Conservation (phyloP, 1,140 invertebrate genomes). For the Prorops nasuta region DNA sequence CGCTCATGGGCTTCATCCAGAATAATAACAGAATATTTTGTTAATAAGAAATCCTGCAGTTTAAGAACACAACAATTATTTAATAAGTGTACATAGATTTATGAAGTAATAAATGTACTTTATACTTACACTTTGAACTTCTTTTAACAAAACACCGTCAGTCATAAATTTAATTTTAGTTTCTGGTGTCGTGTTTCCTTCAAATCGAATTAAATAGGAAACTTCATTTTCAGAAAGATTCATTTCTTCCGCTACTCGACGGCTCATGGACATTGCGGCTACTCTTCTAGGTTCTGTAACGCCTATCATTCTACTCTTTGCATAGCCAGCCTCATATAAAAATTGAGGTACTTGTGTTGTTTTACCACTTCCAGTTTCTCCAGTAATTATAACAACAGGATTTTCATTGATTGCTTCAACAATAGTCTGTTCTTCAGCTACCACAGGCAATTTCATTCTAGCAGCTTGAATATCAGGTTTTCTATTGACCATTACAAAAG, state of each 20-base stretch:
- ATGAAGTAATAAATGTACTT: slow-evolving; percentile 2
- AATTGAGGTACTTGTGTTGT: slow-evolving; percentile 99
- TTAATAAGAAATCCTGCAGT: slow-evolving; percentile 78
- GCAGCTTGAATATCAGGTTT: slow-evolving; percentile 74
- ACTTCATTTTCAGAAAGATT: slow-evolving; percentile 76
- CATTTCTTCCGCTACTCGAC: slow-evolving; percentile 89
- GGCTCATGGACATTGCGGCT: slow-evolving; percentile 95
- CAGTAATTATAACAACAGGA: slow-evolving; percentile 85
- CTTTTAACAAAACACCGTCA: slow-evolving; percentile 96
- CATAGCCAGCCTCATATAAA: slow-evolving; percentile 96
- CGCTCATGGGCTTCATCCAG: slow-evolving; percentile 98
- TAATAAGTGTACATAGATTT: background rate
- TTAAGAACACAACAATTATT: slow-evolving; percentile 18
- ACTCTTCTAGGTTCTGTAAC: slow-evolving; percentile 96
- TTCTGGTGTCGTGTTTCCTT: slow-evolving; percentile 85
- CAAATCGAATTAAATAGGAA: slow-evolving; percentile 96
- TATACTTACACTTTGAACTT: slow-evolving; percentile 64
- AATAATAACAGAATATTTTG: slow-evolving; percentile 92
- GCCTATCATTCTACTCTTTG: slow-evolving; percentile 82
- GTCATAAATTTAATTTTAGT: slow-evolving; percentile 99
- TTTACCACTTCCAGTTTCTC: slow-evolving; percentile 87
- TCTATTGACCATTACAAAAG: slow-evolving; percentile 76
- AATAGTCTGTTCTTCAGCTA: slow-evolving; percentile 92
- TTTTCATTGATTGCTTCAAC: slow-evolving; percentile 96
- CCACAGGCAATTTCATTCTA: slow-evolving; percentile 88